phyloP scores from a whole-genome alignment of 2,797 vertebrate genomes.

The Zonotrichia albicollis region DNA sequence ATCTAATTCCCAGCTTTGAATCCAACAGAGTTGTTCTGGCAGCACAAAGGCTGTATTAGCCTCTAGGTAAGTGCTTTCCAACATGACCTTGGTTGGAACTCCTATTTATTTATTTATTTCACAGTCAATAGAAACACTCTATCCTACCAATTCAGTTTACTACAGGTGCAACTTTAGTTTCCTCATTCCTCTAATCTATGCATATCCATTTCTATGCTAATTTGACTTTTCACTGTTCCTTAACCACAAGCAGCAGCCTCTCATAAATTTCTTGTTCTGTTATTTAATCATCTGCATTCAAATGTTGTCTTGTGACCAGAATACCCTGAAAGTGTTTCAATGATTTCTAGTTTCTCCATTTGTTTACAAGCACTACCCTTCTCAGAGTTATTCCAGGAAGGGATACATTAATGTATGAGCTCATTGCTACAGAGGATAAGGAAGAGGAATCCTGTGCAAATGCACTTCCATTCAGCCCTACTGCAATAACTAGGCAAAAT shows the following conservation, averaged over 20 bases:
- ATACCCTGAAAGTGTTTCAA: neutral
- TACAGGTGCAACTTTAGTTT: neutral
- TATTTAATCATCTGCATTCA: neutral
- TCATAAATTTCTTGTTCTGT: neutral
- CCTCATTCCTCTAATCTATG: neutral
- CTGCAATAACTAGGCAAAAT: neutral
- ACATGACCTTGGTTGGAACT: neutral
- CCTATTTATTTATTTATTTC: neutral
- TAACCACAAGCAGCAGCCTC: neutral
- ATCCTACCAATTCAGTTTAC: neutral
- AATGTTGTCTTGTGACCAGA: neutral
- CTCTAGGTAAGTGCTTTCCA: neutral
- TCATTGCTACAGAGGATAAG: neutral
- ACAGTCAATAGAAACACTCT: neutral
- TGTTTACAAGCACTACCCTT: rapidly evolving
- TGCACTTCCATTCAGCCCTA: neutral
- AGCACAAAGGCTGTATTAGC: neutral
- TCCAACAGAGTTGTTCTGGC: neutral
- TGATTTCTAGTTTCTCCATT: neutral
- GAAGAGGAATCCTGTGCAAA: neutral
- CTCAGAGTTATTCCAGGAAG: neutral
- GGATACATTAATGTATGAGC: neutral
- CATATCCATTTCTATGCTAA: neutral
- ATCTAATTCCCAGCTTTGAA: neutral
- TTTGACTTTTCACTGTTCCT: neutral